Conservation (phyloP, 2,797 vertebrate genomes). For the Phylloscopus collybita region DNA sequence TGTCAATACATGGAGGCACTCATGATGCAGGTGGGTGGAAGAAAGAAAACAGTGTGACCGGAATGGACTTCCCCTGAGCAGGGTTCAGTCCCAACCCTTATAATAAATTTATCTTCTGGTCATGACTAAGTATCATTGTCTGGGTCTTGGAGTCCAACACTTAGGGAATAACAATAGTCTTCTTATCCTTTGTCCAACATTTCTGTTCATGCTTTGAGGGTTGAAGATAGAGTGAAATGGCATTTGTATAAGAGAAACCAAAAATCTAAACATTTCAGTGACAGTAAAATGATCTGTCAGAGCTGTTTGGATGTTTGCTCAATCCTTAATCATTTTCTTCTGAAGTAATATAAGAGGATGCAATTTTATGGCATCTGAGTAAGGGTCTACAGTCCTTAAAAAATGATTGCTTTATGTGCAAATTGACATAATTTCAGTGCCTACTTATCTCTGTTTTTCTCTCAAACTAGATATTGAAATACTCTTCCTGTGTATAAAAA, state of each 20-base stretch:
- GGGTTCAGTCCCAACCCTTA: not conserved
- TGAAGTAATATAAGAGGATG: not conserved
- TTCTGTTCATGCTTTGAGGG: not conserved
- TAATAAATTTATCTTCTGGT: not conserved
- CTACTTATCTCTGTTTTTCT: not conserved
- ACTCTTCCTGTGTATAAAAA: not conserved
- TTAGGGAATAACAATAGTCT: not conserved
- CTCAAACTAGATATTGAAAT: not conserved
- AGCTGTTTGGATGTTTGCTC: not conserved
- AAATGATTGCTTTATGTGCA: not conserved
- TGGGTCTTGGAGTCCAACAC: not conserved
- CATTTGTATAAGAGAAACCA: not conserved
- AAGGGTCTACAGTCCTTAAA: not conserved
- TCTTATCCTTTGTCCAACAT: not conserved
- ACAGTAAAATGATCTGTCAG: not conserved
- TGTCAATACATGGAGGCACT: not conserved
- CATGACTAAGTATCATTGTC: not conserved
- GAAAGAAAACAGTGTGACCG: not conserved
- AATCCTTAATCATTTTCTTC: not conserved
- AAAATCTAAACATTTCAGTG: not conserved
- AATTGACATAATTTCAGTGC: not conserved
- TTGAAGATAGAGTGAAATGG: not conserved
- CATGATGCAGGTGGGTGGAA: not conserved
- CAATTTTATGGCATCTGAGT: not conserved
- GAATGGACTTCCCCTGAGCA: not conserved